phyloP scores from a whole-genome alignment of 2,888 invertebrate genomes.

The Saturnia pavonia region DNA sequence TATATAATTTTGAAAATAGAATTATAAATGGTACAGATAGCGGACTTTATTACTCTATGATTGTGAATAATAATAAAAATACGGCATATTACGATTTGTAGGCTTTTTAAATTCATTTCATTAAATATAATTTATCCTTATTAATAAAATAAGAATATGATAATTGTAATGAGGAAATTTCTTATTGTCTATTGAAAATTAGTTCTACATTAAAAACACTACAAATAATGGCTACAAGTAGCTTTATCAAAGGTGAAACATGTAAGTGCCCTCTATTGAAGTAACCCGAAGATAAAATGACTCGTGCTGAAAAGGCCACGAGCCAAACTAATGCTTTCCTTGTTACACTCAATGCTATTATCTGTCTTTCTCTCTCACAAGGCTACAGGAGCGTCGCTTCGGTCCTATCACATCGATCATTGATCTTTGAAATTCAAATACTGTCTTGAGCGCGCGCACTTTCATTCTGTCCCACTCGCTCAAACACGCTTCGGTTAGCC shows the following conservation, averaged over 20 bases:
- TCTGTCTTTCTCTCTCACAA: constrained; percentile 44
- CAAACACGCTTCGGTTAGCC: constrained; percentile 65
- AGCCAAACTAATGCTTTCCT: constrained; percentile 60
- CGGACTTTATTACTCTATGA: too few species aligned
- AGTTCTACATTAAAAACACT: background rate
- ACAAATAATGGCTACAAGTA: background rate
- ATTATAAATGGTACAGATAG: too few species aligned
- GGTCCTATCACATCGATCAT: constrained; percentile 77
- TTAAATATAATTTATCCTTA: background rate
- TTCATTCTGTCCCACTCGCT: constrained; percentile 66
- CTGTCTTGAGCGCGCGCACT: constrained; percentile 78
- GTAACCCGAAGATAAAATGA: constrained; percentile 32
- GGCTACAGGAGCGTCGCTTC: constrained; percentile 48
- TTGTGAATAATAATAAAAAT: too few species aligned
- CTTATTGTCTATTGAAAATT: background rate
- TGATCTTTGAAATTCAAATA: constrained; percentile 80
- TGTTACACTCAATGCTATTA: constrained; percentile 36
- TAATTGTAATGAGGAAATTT: background rate
- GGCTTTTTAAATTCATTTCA: background rate
- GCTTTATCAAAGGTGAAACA: constrained; percentile 29
- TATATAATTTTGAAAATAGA: too few species aligned
- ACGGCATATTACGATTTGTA: background rate
- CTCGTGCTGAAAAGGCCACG: constrained; percentile 68
- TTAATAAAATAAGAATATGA: background rate
- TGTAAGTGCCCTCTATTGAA: constrained; percentile 64